Conservation (phyloP, 2,113 vertebrate genomes). For the Alouatta palliata region DNA sequence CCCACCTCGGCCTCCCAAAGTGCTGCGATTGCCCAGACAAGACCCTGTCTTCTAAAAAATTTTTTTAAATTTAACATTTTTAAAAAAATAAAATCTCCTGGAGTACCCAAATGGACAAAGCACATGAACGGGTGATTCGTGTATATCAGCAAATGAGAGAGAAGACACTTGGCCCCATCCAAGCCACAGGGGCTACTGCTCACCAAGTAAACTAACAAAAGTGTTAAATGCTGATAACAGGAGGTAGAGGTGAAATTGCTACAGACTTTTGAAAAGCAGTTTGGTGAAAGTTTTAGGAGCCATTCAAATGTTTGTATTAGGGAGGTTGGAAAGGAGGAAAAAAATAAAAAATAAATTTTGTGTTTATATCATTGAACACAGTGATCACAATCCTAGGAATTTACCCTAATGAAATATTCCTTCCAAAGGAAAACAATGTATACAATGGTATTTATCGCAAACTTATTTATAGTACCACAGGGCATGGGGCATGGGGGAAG, state of each 20-base stretch:
- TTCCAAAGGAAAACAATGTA: not conserved
- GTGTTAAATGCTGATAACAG: accelerated
- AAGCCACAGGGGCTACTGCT: not conserved
- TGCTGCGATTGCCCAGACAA: too few species aligned
- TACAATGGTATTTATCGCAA: not conserved
- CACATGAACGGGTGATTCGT: not conserved
- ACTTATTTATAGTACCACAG: not conserved
- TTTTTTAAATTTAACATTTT: too few species aligned
- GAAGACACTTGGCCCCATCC: accelerated
- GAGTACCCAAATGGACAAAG: not conserved
- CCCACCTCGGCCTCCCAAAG: too few species aligned
- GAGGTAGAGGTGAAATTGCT: not conserved
- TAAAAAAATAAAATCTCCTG: not conserved
- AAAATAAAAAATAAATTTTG: too few species aligned
- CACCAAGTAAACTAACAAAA: not conserved
- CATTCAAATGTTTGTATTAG: not conserved
- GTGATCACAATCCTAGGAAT: not conserved
- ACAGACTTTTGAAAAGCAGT: not conserved
- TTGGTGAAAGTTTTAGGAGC: not conserved
- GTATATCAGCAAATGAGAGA: not conserved
- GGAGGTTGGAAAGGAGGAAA: too few species aligned
- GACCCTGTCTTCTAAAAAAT: not conserved
- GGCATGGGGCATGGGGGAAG: accelerated
- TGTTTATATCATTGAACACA: not conserved
- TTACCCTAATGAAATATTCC: not conserved